Base-by-base conservation (phyloP, 2,113 vertebrate species). In the Sphaerodactylus townsendi region DNA sequence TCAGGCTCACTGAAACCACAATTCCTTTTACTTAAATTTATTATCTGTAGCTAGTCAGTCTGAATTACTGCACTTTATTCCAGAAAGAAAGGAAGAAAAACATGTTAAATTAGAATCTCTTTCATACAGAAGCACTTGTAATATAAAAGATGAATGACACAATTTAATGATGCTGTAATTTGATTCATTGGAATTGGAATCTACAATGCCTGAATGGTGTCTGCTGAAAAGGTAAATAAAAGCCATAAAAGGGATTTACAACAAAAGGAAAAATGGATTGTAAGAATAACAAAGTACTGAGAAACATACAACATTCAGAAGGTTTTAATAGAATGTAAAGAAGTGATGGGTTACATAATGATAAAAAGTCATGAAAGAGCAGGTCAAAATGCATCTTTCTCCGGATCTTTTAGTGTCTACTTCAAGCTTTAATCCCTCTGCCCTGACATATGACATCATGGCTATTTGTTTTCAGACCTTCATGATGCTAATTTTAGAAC, bases 11-110 rank as follows among this genome's bases (percentile, higher is more conserved):
- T 90, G 35, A 1, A 69, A 82, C 28, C 39, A 13, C 35, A 64
- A 4, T 59, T 91, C 85, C 79, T 81, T 75, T 5, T 39, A 66
- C 33, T 91, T 89, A 73, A 30, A 83, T 85, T 87, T 35, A 79
- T 23, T 1, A 70, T 35, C 68, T 30, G 86, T 35, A 89, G 46
- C 65, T 71, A 41, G 75, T 84, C 65, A 35, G 37, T 21, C 65
- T 46, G 79, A 76, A 44, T 68, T 48, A 56, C 37, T 68, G 44
- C 21, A 80, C 7, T 30, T 79, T 85, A 85, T 64, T 79, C 41
- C 28, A 44, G 73, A 76, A 83, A 25, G 68, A 65, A 46, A 77
- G 77, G 21, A 74, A 50, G 62, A 53, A 75, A 69, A n/a, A 30
- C 37, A 33, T 85, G 48, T 41, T 46, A 85, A 84, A 81, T 44